Conservation (phyloP, 1,140 invertebrate genomes). For the Caligus rogercresseyi region DNA sequence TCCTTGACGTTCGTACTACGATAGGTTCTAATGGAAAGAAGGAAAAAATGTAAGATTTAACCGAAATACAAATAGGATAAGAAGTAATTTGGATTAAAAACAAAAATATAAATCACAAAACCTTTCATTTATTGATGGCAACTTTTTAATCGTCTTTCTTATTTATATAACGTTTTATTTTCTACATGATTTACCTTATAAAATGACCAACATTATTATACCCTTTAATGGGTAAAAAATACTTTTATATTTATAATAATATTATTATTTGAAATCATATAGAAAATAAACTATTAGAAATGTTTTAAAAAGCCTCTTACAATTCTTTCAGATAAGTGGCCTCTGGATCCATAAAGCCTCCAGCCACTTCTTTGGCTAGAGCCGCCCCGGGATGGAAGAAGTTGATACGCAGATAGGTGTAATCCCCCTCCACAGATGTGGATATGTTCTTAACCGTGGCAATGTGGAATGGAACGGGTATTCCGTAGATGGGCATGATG, state of each 20-base stretch:
- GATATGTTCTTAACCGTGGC: conserved; percentile 98
- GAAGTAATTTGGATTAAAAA: too few species aligned
- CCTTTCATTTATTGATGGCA: too few species aligned
- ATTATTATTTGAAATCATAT: not conserved
- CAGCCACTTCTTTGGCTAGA: conserved; percentile 68
- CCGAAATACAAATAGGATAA: not conserved
- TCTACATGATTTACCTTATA: too few species aligned
- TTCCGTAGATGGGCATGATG: conserved; percentile 85
- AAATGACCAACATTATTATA: too few species aligned
- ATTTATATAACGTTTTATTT: too few species aligned
- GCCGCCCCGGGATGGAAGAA: conserved; percentile 95
- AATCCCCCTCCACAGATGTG: conserved; percentile 94
- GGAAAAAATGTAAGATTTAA: not conserved
- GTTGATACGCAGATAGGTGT: conserved; percentile 95
- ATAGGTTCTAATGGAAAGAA: conserved; percentile 54
- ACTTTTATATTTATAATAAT: too few species aligned
- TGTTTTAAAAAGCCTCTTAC: conserved; percentile 37
- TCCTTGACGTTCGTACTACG: conserved; percentile 93
- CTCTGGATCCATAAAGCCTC: conserved; percentile 74
- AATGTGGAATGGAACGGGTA: conserved; percentile 93
- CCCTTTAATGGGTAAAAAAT: too few species aligned
- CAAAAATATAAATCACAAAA: too few species aligned
- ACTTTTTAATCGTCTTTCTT: too few species aligned
- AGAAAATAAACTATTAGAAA: not conserved
- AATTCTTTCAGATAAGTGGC: conserved; percentile 96